Evolutionary conservation across 2,113 vertebrate genomes (phyloP).

Genomic region (Xyrauchen texanus): DNA sequence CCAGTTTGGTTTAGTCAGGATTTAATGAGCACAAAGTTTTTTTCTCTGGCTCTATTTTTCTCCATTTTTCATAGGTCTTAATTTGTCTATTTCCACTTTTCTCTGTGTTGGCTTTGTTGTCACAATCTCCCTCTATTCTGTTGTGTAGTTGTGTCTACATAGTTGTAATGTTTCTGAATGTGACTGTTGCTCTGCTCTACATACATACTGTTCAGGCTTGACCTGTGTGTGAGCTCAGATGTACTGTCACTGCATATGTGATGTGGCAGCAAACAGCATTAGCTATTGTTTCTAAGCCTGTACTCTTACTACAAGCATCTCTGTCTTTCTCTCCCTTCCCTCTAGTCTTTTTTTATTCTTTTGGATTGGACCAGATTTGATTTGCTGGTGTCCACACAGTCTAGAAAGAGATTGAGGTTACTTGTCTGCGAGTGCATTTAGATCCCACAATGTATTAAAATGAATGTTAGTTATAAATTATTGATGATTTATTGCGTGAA

Average conservation of each 20-base stretch:
- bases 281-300: conserved; percentile 64
- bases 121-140: too few species aligned
- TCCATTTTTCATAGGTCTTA: too few species aligned
- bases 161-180: too few species aligned
- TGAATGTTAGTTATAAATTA: conserved; percentile 32
- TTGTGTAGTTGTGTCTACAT: too few species aligned
- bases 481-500: conserved; percentile 74
- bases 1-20: conserved; percentile 15
- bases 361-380: too few species aligned
- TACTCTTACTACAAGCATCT: conserved; percentile 60
- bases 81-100: too few species aligned
- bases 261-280: background rate
- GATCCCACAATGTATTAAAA: background rate
- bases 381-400: background rate
- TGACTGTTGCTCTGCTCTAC: too few species aligned
- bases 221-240: background rate
- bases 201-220: too few species aligned
- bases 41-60: too few species aligned
- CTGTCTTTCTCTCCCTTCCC: too few species aligned
- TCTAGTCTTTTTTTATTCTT: too few species aligned
- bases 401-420: background rate
- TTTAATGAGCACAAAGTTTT: conserved; percentile 19
- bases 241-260: background rate
- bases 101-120: too few species aligned
- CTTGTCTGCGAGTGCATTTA: background rate